Evolutionary conservation across 2,888 invertebrate genomes (phyloP), one percentile per base, ranked within the genome.

Genomic region (Netelia fuscicornis): DNA sequence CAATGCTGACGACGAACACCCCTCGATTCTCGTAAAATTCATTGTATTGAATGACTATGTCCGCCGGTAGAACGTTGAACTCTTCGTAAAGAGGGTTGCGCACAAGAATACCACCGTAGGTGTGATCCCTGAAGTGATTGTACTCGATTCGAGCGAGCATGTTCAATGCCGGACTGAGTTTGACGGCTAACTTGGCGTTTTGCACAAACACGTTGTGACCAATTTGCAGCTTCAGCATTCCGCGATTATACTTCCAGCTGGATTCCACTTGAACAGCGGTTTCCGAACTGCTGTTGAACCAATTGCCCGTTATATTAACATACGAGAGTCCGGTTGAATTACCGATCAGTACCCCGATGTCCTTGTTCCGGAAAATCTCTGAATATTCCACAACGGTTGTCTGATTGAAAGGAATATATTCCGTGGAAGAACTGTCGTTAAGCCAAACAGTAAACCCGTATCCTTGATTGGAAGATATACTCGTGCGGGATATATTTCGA

Each of bases 291-390:
- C 96, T 96, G 88, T 97, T 97, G 93, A 99, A 98, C 93, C 95
- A 96, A 92, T 98, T 98, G n/a, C 97, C 97, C 0, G 98, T 98
- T n/a, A 99, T 95, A 93, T 99, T 99, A 0, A 99, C 96, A 94
- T 97, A 96, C 64, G 97, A 96, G 89, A 96, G 95, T 5, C 97
- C 96, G 91, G 99, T 99, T 91, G 97, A 98, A 93, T 99, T 99
- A 2, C 99, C 99, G 87, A 99, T 97, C 89, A 98, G 94, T 62
- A 99, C 95, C 0, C 98, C 99, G 48, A 97, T 96, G 91, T 98
- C 98, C 8, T 97, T 94, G 93, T 99, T 99, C 86, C 97, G 96
- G 87, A 97, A 96, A 90, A 99, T 96, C 92, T 97, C 96, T 0
- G 98, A 98, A 93, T 98, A 97, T 90, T 98, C 97, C 13, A 99